Conservation (phyloP, 2,113 vertebrate species). For the Anolis sagrei region DNA sequence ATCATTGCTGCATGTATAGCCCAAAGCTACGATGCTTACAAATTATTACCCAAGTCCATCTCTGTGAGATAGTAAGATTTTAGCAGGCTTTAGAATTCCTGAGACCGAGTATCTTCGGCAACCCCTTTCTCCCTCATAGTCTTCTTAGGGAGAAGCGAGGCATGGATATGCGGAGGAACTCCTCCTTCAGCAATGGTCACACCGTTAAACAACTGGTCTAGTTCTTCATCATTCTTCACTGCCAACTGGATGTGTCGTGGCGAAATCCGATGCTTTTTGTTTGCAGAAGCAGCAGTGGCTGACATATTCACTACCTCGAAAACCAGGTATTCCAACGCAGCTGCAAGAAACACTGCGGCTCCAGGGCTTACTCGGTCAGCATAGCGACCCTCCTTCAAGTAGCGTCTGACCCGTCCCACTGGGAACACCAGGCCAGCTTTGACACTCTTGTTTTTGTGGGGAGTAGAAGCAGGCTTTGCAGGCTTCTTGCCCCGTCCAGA, state of each 20-base stretch:
- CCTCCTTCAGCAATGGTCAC: conserved; percentile 79
- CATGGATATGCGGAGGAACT: conserved; percentile 76
- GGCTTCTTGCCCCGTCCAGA: conserved; percentile 78
- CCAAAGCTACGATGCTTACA: not conserved
- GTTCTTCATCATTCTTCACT: conserved; percentile 75
- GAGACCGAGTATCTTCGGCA: not conserved
- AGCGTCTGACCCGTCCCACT: conserved; percentile 72
- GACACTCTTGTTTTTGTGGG: conserved; percentile 56
- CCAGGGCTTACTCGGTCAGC: conserved; percentile 63
- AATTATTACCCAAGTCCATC: not conserved
- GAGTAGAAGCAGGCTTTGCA: not conserved
- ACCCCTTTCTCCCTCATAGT: not conserved
- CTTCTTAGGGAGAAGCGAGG: conserved; percentile 76
- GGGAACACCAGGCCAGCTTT: conserved; percentile 75
- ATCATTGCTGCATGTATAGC: not conserved
- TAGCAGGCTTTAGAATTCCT: conserved; percentile 30
- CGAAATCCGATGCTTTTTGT: conserved; percentile 69
- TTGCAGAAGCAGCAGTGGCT: conserved; percentile 70
- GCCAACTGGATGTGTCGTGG: conserved; percentile 75
- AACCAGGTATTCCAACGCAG: conserved; percentile 72
- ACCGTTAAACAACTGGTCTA: conserved; percentile 68
- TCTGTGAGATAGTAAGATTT: accelerated
- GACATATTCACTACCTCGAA: conserved; percentile 77
- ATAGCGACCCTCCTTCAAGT: conserved; percentile 68
- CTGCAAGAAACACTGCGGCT: conserved; percentile 67